phyloP scores from a whole-genome alignment of 37 sponge, comb jelly and placozoan genomes.

The Oopsacas minuta region DNA sequence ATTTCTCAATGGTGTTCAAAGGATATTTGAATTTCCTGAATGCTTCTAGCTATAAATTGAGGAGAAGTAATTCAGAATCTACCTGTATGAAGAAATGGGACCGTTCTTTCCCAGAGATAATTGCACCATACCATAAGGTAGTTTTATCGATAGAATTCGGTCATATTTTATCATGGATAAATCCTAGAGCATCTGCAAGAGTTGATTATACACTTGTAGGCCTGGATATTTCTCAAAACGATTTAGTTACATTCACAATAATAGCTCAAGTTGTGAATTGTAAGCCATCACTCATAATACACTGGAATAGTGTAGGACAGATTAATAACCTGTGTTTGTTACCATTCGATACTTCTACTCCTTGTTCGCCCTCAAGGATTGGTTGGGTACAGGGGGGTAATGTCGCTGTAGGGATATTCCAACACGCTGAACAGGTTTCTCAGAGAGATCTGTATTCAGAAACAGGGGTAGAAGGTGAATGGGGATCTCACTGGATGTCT shows the following conservation, averaged over 20 bases:
- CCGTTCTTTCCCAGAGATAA: neutral
- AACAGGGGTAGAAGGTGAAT: neutral
- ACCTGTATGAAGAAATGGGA: neutral
- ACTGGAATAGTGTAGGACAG: conserved; percentile 19
- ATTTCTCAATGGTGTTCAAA: neutral
- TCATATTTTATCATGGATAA: neutral
- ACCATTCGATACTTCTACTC: neutral
- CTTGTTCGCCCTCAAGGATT: neutral
- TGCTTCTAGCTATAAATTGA: neutral
- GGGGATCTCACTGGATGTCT: neutral
- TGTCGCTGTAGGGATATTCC: neutral
- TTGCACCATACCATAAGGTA: neutral
- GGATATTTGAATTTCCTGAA: neutral
- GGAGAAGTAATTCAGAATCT: neutral
- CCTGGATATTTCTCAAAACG: neutral
- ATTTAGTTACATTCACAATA: conserved; percentile 7
- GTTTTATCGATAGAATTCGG: neutral
- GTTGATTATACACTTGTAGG: neutral
- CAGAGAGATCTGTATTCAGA: neutral
- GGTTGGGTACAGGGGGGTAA: neutral
- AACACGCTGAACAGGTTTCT: neutral
- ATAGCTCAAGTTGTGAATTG: neutral
- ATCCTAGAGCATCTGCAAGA: neutral
- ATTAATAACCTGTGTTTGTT: neutral
- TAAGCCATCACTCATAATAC: neutral